A percentile compares a stretch with the other conserved stretches of the same genome.
Conservation (phyloP, 2,888 invertebrate species). For the Chydorus sphaericus region DNA sequence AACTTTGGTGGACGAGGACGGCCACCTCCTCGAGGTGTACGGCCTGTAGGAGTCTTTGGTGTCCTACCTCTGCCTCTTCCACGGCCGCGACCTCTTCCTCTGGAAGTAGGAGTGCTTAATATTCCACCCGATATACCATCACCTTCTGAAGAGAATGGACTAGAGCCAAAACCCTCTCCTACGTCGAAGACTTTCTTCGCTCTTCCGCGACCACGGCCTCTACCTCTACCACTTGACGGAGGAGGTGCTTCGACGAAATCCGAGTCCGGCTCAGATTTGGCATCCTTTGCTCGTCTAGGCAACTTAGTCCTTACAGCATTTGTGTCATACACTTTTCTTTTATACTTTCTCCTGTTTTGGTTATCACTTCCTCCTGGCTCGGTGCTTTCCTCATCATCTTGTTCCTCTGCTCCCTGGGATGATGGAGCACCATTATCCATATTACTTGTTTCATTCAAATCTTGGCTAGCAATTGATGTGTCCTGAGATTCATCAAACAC, state of each 20-base stretch:
- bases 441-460: background rate
- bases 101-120: background rate
- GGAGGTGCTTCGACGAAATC: slow-evolving; percentile 12
- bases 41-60: slow-evolving; percentile 10
- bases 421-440: background rate
- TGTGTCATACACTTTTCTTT: background rate
- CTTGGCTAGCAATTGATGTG: background rate
- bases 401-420: background rate
- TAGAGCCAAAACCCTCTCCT: background rate
- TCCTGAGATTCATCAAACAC: background rate
- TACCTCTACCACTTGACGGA: slow-evolving; percentile 12
- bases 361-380: background rate
- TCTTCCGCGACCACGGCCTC: slow-evolving; percentile 17
- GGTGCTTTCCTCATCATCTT: background rate
- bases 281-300: slow-evolving; percentile 12
- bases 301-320: slow-evolving; percentile 7
- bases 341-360: background rate
- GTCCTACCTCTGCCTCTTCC: slow-evolving; percentile 10
- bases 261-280: slow-evolving; percentile 7
- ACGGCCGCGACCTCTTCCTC: slow-evolving; percentile 5
- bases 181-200: background rate
- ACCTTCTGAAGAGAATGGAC: background rate
- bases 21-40: background rate
- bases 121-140: background rate
- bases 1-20: slow-evolving; percentile 20